Evolutionary conservation across 2,797 vertebrate species (phyloP), one percentile per base, ranked within the genome.

Genomic region (Falco berigora): DNA sequence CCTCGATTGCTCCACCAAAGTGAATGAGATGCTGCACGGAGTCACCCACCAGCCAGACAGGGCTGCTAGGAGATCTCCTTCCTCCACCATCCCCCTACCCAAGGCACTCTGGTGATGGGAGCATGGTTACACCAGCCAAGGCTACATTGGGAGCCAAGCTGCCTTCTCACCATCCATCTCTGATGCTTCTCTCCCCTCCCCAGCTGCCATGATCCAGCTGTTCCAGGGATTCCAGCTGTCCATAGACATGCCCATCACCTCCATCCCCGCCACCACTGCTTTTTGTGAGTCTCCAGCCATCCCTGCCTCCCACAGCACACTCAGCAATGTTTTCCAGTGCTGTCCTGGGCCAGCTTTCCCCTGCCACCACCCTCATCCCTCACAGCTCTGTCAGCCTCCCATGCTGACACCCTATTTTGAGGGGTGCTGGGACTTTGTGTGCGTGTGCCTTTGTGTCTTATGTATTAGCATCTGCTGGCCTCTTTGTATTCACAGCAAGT

Each of bases 401-500:
- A 8, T 19, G 19, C 40, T 42, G 40, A 74, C 61, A 46, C 47
- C 86, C 13, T 3, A 2, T 28, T 87, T 79, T 55, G 20, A 47
- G 50, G 16, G 78, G 49, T 66, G 18, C 36, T 8, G 13, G 72
- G 67, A 52, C 63, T 94, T 36, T 56, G 56, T 88, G 79, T 84
- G 66, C 0, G 55, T 89, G 81, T 93, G 90, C 88, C 84, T 78
- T 88, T 95, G 94, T 96, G 93, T 96, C 80, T 20, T 92, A 71
- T 83, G 56, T 96, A 90, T 90, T 93, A 76, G 72, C 14, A 3
- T 68, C 92, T 89, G 61, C 75, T 92, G 96, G 85, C 73, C 38
- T 95, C 84, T 85, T 94, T 93, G 90, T 96, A 86, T 80, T 85
- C 90, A 83, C 84, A 90, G n/a, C n/a, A 8, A 93, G 47, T 1